Percentiles rank a stretch among this genome's conserved stretches.
These are phyloP conservation scores for Propithecus deckenii DNA, from an alignment of 2,797 vertebrate species.

Conservation along the genomic window DNA sequence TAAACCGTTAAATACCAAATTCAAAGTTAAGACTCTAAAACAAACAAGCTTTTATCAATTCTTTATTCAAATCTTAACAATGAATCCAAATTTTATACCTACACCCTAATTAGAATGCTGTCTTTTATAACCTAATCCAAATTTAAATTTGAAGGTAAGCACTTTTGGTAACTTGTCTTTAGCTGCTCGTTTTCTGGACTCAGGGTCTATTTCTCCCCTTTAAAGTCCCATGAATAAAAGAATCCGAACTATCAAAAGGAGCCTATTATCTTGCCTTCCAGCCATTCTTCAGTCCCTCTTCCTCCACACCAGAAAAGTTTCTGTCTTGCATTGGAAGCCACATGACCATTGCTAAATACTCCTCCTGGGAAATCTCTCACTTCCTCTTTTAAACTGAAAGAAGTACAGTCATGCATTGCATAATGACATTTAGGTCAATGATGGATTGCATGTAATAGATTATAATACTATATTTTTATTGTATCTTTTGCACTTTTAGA, in stretches of 20 bases:
- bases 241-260: not conserved
- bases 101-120: not conserved
- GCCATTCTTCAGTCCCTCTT: not conserved
- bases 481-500: not conserved
- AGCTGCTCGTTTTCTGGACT: not conserved
- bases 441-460: not conserved
- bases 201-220: not conserved
- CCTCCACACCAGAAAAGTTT: not conserved
- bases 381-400: slow-evolving; percentile 13
- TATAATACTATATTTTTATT: not conserved
- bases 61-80: not conserved
- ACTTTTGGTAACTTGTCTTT: not conserved
- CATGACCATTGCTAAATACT: not conserved
- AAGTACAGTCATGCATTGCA: not conserved
- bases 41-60: not conserved
- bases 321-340: not conserved
- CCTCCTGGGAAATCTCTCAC: slow-evolving; percentile 1
- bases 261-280: not conserved
- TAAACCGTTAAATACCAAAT: not conserved
- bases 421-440: not conserved
- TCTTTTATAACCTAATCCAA: not conserved
- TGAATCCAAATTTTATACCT: not conserved
- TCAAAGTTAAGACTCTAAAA: not conserved
- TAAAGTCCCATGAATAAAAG: not conserved
- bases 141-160: slow-evolving; percentile 30